Conservation (phyloP, 1,140 invertebrate species). For the Scylla paramamosain region DNA sequence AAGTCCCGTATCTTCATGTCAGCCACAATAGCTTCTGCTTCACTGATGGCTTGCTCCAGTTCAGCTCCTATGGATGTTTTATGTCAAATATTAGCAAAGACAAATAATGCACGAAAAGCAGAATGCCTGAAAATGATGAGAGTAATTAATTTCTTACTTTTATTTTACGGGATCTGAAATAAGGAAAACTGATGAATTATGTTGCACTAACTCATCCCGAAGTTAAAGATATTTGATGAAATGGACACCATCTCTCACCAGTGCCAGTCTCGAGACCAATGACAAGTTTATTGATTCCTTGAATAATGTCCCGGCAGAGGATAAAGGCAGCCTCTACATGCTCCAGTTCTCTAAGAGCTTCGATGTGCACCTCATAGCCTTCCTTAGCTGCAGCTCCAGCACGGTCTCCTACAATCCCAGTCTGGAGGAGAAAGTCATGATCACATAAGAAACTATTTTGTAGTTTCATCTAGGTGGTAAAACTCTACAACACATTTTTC, state of each 20-base stretch:
- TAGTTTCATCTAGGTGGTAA: not conserved
- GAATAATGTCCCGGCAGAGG: conserved; percentile 82
- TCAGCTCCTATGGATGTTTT: conserved; percentile 83
- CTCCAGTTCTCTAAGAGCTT: conserved; percentile 80
- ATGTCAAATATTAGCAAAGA: not conserved
- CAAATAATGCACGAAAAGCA: too few species aligned
- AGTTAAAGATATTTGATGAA: too few species aligned
- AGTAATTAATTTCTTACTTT: too few species aligned
- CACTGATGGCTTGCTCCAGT: conserved; percentile 87
- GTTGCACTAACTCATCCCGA: too few species aligned
- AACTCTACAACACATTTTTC: not conserved
- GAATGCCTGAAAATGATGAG: too few species aligned
- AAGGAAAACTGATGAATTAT: too few species aligned
- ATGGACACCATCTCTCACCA: conserved; percentile 79
- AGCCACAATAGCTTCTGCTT: conserved; percentile 87
- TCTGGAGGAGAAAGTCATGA: conserved; percentile 76
- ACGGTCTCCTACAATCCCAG: conserved; percentile 79
- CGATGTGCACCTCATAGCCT: conserved; percentile 77
- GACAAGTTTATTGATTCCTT: conserved; percentile 85
- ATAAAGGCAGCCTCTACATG: conserved; percentile 79
- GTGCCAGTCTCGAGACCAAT: conserved; percentile 85
- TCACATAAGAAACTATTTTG: not conserved
- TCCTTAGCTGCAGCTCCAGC: conserved; percentile 78
- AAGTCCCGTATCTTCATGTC: conserved; percentile 85
- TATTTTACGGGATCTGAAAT: too few species aligned